Evolutionary conservation across 2,113 vertebrate genomes (phyloP), one percentile per base, ranked within the genome.

Genomic region (Hippocampus zosterae): DNA sequence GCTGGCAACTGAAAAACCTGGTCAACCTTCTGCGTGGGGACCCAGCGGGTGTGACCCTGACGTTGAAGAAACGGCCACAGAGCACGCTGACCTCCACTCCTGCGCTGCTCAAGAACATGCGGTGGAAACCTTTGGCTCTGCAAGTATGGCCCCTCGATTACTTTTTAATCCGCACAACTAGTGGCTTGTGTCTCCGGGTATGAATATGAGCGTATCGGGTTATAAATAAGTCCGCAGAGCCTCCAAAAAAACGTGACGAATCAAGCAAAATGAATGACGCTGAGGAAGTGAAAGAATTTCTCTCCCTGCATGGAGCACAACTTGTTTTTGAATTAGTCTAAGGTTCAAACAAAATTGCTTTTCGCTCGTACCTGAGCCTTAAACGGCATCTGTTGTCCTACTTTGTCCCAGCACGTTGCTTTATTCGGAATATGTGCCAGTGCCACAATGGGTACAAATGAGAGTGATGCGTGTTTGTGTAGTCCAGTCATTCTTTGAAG

Each of bases 51-150:
- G 92, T 92, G 57, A 91, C 85, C 53, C 81, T 92, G 73, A 92
- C 91, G 0, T 80, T 93, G 74, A 93, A 93, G 84, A 93, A 93
- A 73, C 89, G 92, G 37, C 92, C 92, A 25, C 92, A 93, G 82
- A 93, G 92, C 80, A 93, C 92, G 7, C 88, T 93, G 61, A 92
- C 91, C 0, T 92, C 91, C 1, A 92, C 92, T 8, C 92, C 92
- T 3, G 92, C 92, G 71, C 85, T 93, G 75, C 91, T 93, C 52
- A 93, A 93, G 80, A 93, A 93, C 85, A 93, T 93, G 92, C 87
- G 92, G 72, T 93, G 92, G 92, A 93, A 93, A 77, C 92, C 92
- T 10, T 77, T 93, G 66, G 92, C 92, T 55, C 81, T 92, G 85
- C 92, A 93, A 77, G 92, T 93, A 87, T 13, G 60, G 8, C 66